Base-by-base conservation (phyloP, 2,113 vertebrate genomes). In the Notothenia coriiceps region DNA sequence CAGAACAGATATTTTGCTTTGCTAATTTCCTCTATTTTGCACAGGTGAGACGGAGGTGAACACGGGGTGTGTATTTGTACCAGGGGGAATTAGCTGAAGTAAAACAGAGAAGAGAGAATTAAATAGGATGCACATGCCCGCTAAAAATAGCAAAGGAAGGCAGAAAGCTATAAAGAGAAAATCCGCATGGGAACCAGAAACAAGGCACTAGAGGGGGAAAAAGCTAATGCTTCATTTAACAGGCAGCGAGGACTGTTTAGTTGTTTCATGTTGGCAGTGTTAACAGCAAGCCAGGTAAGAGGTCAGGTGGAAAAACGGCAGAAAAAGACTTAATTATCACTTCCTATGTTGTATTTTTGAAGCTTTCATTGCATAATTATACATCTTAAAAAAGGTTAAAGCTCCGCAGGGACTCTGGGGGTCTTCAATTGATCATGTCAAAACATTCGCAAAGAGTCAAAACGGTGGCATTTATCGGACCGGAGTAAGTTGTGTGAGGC, bases 381-480 rank as follows among this genome's bases (percentile, higher is more conserved):
- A 70, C 47, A 52, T 44, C 6, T 60, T 29, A 18, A 77, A 57
- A 64, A 80, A 79, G 82, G 73, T 73, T 71, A 73, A 88, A 59
- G 52, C 22, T 68, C 79, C 25, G 49, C 4, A 1, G 80, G 67
- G 77, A 70, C 33, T 72, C 66, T 51, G 7, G 13, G 50, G 1
- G 22, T 20, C 61, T 66, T 70, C 76, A 68, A 74, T 89, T 85
- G 85, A 85, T 79, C 74, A 72, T 81, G 80, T 86, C 40, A 67
- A 79, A 86, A 88, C 83, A 81, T 67, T 59, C n/a, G 1, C 73
- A 22, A 18, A 68, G 46, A 35, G 5, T 35, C 33, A 35, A 35
- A 4, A 6, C 14, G 18, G 60, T 80, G 55, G 72, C 69, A 80
- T 82, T 80, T 80, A 79, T 50, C 57, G 2, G 64, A 49, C 20